These are phyloP conservation scores for Laticauda colubrina DNA, from an alignment of 2,113 vertebrate species.

Conservation along the genomic window DNA sequence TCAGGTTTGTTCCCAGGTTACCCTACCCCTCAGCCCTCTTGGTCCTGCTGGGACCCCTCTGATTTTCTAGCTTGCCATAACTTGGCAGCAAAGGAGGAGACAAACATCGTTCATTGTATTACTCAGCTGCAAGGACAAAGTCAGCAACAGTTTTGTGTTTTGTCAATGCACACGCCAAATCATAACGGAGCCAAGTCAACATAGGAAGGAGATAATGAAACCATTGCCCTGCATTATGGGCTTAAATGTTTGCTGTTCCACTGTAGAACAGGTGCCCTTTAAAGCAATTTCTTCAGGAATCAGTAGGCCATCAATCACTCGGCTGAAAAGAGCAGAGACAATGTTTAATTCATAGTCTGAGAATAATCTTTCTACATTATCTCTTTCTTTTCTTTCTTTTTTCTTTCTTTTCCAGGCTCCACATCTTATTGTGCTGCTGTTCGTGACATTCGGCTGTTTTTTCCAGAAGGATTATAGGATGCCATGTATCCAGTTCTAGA, in stretches of 20 bases:
- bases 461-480: conserved; percentile 71
- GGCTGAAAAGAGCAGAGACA: conserved; percentile 53
- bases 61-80: conserved; percentile 8
- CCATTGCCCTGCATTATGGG: conserved; percentile 51
- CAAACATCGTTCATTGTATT: neutral
- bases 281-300: conserved; percentile 60
- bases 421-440: conserved; percentile 63
- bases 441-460: conserved; percentile 68
- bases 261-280: conserved; percentile 59
- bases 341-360: conserved; percentile 65
- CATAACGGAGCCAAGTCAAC: conserved; percentile 41
- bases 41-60: neutral
- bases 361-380: conserved; percentile 46
- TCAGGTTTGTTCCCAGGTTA: neutral
- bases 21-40: conserved; percentile 14
- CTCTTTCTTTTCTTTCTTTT: neutral
- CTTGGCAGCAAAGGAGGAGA: conserved; percentile 21
- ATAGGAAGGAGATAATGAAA: conserved; percentile 42
- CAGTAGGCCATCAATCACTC: conserved; percentile 59
- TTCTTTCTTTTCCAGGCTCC: conserved; percentile 59
- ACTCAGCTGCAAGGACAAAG: conserved; percentile 22
- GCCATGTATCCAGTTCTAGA: conserved; percentile 46
- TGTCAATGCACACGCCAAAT: conserved; percentile 22
- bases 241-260: conserved; percentile 61
- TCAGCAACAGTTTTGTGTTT: conserved; percentile 17